Evolutionary conservation across 2,797 vertebrate genomes (phyloP).

Genomic region (Parauchenoglanis punctatus): DNA sequence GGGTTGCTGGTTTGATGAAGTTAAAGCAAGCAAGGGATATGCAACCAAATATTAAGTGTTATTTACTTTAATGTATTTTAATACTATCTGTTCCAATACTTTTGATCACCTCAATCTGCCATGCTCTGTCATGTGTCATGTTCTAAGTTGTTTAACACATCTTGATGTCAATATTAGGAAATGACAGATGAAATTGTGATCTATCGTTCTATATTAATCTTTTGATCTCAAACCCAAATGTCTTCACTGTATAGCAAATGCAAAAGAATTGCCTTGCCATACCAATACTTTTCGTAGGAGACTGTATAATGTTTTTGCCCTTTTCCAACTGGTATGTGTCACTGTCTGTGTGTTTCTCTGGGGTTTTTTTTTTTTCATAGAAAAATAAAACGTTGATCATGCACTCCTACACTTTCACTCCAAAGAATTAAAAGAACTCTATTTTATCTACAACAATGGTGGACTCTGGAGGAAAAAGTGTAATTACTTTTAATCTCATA

Average conservation of each 20-base stretch:
- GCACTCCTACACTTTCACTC: not conserved
- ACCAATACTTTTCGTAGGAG: not conserved
- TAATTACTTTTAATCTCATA: conserved; percentile 17
- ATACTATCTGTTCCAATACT: not conserved
- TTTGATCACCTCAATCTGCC: not conserved
- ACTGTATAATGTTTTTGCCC: not conserved
- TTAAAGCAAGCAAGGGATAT: not conserved
- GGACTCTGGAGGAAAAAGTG: not conserved
- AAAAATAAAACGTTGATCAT: not conserved
- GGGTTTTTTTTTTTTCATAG: not conserved
- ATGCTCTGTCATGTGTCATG: not conserved
- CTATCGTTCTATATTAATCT: not conserved
- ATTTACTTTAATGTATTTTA: not conserved
- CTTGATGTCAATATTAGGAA: not conserved
- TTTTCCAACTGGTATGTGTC: not conserved
- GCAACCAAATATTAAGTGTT: not conserved
- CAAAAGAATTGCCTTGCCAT: not conserved
- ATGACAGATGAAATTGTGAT: not conserved
- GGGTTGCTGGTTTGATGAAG: not conserved
- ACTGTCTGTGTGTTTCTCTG: not conserved
- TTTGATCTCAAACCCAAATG: not conserved
- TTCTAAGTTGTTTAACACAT: not conserved
- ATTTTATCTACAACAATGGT: conserved; percentile 11
- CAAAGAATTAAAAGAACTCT: not conserved
- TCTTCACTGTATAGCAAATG: not conserved